phyloP scores from a whole-genome alignment of 2,888 invertebrate species.

The Tricholauxania praeusta region DNA sequence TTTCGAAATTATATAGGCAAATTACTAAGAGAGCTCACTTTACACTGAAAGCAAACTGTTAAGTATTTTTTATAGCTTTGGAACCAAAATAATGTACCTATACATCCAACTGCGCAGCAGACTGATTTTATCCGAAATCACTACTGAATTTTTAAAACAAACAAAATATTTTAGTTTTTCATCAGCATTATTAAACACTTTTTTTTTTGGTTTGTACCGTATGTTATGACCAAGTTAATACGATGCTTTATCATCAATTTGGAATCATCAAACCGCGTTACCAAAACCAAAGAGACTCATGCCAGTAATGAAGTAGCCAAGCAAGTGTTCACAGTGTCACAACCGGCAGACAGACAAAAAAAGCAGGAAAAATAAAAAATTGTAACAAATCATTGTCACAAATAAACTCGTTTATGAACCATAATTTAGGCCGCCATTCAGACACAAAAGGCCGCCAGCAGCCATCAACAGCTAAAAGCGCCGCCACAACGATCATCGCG shows the following conservation, averaged over 20 bases:
- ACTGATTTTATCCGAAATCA: conserved; percentile 46
- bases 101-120: not conserved
- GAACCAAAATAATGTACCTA: too few species aligned
- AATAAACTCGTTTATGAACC: conserved; percentile 65
- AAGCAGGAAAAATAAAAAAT: conserved; percentile 51
- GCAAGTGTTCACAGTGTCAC: conserved; percentile 39
- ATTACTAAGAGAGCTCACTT: too few species aligned
- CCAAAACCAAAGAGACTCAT: not conserved
- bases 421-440: conserved; percentile 58
- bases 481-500: not conserved
- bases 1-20: too few species aligned
- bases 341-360: too few species aligned
- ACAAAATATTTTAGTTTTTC: conserved; percentile 26
- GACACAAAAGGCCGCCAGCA: conserved; percentile 6
- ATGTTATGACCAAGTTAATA: not conserved
- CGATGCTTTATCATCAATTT: conserved; percentile 14
- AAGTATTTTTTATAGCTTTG: too few species aligned
- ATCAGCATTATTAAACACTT: not conserved
- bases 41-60: too few species aligned
- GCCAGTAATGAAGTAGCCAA: conserved; percentile 12
- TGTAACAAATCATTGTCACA: conserved; percentile 65
- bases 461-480: conserved; percentile 32
- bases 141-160: conserved; percentile 48
- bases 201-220: too few species aligned
- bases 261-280: not conserved